Conservation (phyloP, 2,113 vertebrate species). For the Rallus limicola region DNA sequence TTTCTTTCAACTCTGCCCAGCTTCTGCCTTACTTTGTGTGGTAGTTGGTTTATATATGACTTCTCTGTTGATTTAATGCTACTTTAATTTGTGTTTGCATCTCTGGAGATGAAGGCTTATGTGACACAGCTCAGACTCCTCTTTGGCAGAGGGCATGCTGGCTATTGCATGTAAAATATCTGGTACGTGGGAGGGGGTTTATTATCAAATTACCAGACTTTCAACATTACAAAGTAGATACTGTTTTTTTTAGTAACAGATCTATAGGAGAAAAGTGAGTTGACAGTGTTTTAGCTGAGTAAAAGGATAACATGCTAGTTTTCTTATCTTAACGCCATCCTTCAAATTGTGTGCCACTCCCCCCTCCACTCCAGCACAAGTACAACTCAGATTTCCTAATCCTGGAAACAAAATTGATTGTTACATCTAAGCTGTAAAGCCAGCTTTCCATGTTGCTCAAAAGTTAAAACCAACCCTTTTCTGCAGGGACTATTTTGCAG, state of each 20-base stretch:
- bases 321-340: neutral
- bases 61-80: neutral
- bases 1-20: neutral
- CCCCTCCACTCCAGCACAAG: neutral
- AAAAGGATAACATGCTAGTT: neutral
- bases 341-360: neutral
- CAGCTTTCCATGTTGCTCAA: neutral
- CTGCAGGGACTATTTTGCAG: neutral
- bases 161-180: neutral
- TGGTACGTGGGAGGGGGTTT: neutral
- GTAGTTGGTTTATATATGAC: neutral
- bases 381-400: neutral
- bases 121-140: neutral
- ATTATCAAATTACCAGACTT: neutral
- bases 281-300: neutral
- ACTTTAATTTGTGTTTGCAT: neutral
- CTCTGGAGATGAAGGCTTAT: neutral
- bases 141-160: neutral
- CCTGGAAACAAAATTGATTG: neutral
- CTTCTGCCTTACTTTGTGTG: neutral
- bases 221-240: neutral
- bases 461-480: neutral
- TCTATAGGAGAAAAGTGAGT: neutral
- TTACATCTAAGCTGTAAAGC: neutral
- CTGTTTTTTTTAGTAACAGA: neutral